Evolutionary conservation across 2,797 vertebrate genomes (phyloP), one percentile per base, ranked within the genome.

Genomic region (Hemitrygon akajei): DNA sequence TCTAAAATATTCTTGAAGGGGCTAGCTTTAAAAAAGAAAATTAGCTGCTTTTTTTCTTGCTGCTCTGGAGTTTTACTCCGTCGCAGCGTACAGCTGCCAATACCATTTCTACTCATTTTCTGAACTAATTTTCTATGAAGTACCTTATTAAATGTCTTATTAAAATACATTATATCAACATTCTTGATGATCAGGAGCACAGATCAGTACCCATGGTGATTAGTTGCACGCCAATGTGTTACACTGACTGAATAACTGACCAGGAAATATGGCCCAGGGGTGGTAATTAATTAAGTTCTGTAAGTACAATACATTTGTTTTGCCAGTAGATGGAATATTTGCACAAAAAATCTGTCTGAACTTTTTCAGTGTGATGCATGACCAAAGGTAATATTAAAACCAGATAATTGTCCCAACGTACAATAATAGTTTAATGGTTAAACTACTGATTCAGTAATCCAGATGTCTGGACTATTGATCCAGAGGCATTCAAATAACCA

Each of bases 251-350:
- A 12, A 25, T 84, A 47, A 84, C 81, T 79, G 77, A n/a, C 14
- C 34, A 37, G 76, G n/a, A 34, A 79, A 79, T 11, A 79, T 79
- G 77, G 34, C 77, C 77, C 81, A 30, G 20, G 6, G 60, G 60
- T 20, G 11, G 34, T 34, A 37, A 91, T 69, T 69, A 63, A 63
- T 63, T 60, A 27, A 63, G 58, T n/a, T 89, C 30, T 89, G 16
- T 58, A 34, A 89, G n/a, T 69, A 91, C 87, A 91, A 63, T 91
- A 91, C 60, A 34, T 69, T 69, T 34, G 60, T 91, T 20, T 91
- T 69, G n/a, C 66, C 87, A 91, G 87, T 37, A 91, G 87, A 63
- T 69, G 58, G 87, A 91, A 91, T 91, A 91, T 91, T 34, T 71
- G 16, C 18, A 71, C 63, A 69, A 63, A 91, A 91, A 69, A 91